These are phyloP conservation scores for Cettia cetti DNA, from an alignment of 2,113 vertebrate genomes.

Conservation along the genomic window DNA sequence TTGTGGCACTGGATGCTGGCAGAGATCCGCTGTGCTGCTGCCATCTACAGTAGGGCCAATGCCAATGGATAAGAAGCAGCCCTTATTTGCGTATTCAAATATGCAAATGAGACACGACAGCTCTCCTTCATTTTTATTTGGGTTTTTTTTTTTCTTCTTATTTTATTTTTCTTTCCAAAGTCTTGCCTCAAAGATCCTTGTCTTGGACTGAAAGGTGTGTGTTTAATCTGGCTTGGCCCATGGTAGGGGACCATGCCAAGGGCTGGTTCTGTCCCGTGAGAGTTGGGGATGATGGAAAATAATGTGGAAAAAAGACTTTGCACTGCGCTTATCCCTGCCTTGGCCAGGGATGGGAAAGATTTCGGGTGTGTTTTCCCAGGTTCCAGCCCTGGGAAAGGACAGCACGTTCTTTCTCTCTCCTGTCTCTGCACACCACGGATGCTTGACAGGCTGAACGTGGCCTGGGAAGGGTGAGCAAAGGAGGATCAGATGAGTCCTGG, in stretches of 20 bases:
- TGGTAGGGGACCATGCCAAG: neutral
- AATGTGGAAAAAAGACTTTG: neutral
- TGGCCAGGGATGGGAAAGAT: neutral
- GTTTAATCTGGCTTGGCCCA: neutral
- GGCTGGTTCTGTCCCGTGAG: neutral
- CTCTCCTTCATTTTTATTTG: slow-evolving; percentile 28
- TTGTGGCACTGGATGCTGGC: slow-evolving; percentile 52
- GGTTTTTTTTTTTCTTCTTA: neutral
- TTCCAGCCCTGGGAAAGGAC: neutral
- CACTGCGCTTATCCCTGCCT: neutral
- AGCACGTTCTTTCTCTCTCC: neutral
- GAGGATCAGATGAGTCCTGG: neutral
- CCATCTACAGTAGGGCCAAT: slow-evolving; percentile 64
- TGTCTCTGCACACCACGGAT: neutral
- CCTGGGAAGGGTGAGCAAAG: neutral
- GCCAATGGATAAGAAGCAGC: slow-evolving; percentile 58
- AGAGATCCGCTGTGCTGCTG: slow-evolving; percentile 58
- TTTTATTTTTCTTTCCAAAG: neutral
- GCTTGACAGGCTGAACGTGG: neutral
- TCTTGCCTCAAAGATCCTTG: slow-evolving; percentile 6
- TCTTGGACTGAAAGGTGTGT: slow-evolving; percentile 5
- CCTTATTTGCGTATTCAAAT: slow-evolving; percentile 44
- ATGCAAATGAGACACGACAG: slow-evolving; percentile 9
- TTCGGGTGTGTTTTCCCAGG: neutral
- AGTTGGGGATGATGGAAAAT: neutral